phyloP scores from a whole-genome alignment of 2,888 invertebrate genomes.

The Incurvaria masculella region DNA sequence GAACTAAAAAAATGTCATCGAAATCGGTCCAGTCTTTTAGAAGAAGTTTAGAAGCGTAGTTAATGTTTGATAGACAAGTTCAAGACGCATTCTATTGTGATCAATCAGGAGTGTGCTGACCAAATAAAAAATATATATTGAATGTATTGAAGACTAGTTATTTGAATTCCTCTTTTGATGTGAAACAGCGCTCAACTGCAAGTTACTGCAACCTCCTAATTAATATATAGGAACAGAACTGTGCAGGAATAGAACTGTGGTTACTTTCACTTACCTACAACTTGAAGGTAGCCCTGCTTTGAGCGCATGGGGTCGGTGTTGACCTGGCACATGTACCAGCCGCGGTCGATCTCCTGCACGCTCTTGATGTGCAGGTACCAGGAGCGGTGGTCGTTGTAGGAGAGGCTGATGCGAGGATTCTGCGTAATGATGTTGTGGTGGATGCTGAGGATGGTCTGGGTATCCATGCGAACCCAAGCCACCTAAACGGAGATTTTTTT shows the following conservation, averaged over 20 bases:
- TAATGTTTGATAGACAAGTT: too few species aligned
- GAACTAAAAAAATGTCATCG: too few species aligned
- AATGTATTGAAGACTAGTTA: background rate
- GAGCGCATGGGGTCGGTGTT: constrained; percentile 93
- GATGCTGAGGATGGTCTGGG: constrained; percentile 88
- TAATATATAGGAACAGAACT: background rate
- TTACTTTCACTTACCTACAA: constrained; percentile 69
- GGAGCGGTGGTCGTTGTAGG: constrained; percentile 86
- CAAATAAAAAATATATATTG: background rate
- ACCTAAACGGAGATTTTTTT: constrained; percentile 52
- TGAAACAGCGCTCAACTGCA: constrained; percentile 13
- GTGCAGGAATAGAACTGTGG: background rate
- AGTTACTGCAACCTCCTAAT: too few species aligned
- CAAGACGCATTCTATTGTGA: constrained; percentile 2
- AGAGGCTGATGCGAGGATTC: constrained; percentile 81
- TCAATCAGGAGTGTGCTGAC: background rate
- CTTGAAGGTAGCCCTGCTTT: constrained; percentile 84
- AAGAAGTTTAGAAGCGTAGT: too few species aligned
- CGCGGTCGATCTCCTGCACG: constrained; percentile 83
- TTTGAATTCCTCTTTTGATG: constrained; percentile 4
- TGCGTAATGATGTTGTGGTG: constrained; percentile 90
- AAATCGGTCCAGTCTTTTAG: too few species aligned
- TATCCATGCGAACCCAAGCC: constrained; percentile 91
- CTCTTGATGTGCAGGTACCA: constrained; percentile 89
- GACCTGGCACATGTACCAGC: constrained; percentile 90